Conservation (phyloP, 2,888 invertebrate genomes). For the Drosophila eohydei region DNA sequence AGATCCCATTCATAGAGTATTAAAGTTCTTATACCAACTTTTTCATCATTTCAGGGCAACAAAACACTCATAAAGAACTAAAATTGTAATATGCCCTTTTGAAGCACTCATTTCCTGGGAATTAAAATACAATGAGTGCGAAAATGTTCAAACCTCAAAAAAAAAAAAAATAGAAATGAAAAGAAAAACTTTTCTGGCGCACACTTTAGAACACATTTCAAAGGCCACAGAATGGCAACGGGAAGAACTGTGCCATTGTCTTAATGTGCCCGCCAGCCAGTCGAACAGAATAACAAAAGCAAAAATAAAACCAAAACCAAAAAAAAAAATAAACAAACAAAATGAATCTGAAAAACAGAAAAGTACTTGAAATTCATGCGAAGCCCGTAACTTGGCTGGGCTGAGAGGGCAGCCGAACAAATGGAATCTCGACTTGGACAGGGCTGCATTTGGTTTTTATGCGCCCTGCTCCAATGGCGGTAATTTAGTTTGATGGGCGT, state of each 20-base stretch:
- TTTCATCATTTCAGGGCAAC: not conserved
- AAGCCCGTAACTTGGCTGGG: constrained; percentile 38
- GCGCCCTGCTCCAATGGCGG: constrained; percentile 39
- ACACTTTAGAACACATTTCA: constrained; percentile 66
- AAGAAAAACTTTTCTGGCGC: constrained; percentile 34
- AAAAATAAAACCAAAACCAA: not conserved
- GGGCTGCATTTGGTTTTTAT: constrained; percentile 60
- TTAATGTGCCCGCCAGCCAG: constrained; percentile 55
- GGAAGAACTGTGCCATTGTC: constrained; percentile 48
- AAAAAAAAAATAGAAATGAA: not conserved
- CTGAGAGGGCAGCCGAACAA: not conserved
- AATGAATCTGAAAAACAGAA: constrained; percentile 26
- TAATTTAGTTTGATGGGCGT: constrained; percentile 80
- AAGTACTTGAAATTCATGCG: constrained; percentile 68
- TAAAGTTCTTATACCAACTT: not conserved
- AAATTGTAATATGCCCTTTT: constrained; percentile 16
- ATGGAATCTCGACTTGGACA: constrained; percentile 45
- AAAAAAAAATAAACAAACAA: constrained; percentile 1
- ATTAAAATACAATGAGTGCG: constrained; percentile 44
- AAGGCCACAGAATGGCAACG: constrained; percentile 62
- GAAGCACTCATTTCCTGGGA: constrained; percentile 3
- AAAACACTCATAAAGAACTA: not conserved
- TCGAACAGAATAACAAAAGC: constrained; percentile 13
- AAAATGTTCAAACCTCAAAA: constrained; percentile 26
- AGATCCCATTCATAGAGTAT: not conserved